phyloP scores from a whole-genome alignment of 2,797 vertebrate species.

The Myotis findleyi region DNA sequence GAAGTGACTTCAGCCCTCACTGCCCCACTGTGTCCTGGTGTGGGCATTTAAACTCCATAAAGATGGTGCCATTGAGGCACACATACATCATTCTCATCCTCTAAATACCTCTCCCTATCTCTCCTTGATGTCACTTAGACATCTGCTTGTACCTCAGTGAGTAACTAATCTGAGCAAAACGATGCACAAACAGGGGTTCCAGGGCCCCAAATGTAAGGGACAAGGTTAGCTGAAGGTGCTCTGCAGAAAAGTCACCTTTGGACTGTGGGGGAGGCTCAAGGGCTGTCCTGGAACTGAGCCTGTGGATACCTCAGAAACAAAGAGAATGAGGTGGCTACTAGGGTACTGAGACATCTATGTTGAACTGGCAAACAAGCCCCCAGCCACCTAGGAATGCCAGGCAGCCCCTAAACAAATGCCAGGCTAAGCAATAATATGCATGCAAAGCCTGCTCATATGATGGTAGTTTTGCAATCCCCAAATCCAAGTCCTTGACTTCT shows the following conservation, averaged over 20 bases:
- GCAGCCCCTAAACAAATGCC: not conserved
- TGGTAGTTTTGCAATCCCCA: constrained; percentile 21
- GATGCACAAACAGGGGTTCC: not conserved
- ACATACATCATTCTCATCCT: not conserved
- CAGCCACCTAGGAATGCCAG: not conserved
- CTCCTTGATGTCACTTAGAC: not conserved
- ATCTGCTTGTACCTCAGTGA: not conserved
- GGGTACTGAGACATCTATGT: not conserved
- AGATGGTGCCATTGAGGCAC: not conserved
- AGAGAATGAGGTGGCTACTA: not conserved
- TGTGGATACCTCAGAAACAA: not conserved
- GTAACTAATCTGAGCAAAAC: not conserved
- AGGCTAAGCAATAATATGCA: fast-evolving
- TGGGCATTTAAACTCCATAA: not conserved
- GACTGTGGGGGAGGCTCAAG: not conserved
- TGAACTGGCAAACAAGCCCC: not conserved
- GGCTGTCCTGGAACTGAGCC: not conserved
- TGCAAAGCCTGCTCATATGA: not conserved
- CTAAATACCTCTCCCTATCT: not conserved
- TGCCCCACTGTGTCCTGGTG: not conserved
- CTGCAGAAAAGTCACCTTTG: not conserved
- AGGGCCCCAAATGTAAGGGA: not conserved
- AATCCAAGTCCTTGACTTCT: constrained; percentile 10
- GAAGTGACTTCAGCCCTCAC: not conserved
- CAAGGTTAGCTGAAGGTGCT: not conserved